These are phyloP conservation scores for Drosophila lacteicornis DNA, from an alignment of 1,140 invertebrate genomes.

Conservation along the genomic window DNA sequence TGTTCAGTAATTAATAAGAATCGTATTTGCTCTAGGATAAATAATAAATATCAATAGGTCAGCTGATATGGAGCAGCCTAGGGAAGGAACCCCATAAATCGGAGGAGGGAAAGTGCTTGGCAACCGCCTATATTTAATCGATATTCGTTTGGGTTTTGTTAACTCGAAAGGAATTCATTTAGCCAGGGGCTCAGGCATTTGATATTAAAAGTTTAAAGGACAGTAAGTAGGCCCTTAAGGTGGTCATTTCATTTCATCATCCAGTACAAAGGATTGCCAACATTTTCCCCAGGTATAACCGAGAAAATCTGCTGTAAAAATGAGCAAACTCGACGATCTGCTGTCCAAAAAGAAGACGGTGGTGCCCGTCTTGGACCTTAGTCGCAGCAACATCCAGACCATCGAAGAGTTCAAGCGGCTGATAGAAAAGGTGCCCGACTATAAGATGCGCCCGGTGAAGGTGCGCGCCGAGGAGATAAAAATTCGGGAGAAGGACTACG, in stretches of 20 bases:
- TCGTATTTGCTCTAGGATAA: slow-evolving; percentile 1
- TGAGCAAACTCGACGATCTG: slow-evolving; percentile 92
- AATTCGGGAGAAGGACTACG: slow-evolving; percentile 87
- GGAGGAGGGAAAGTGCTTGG: neutral
- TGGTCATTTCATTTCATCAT: neutral
- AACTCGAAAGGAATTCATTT: neutral
- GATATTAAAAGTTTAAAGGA: neutral
- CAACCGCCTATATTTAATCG: slow-evolving; percentile 48
- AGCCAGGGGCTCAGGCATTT: neutral
- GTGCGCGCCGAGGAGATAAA: slow-evolving; percentile 89
- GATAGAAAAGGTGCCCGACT: slow-evolving; percentile 94
- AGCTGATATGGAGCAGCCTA: neutral
- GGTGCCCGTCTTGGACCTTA: slow-evolving; percentile 93
- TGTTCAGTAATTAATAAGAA: no score
- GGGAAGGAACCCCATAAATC: neutral
- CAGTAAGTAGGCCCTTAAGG: neutral
- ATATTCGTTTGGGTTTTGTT: slow-evolving; percentile 19
- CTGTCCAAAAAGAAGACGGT: slow-evolving; percentile 92
- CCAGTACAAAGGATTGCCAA: neutral
- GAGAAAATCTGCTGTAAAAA: slow-evolving; percentile 45
- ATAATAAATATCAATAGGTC: neutral
- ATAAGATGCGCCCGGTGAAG: slow-evolving; percentile 95
- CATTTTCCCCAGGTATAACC: neutral
- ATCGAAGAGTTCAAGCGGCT: slow-evolving; percentile 93
- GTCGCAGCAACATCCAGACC: slow-evolving; percentile 90